Evolutionary conservation across 2,113 vertebrate species (phyloP).

Genomic region (Sminthopsis crassicaudata): DNA sequence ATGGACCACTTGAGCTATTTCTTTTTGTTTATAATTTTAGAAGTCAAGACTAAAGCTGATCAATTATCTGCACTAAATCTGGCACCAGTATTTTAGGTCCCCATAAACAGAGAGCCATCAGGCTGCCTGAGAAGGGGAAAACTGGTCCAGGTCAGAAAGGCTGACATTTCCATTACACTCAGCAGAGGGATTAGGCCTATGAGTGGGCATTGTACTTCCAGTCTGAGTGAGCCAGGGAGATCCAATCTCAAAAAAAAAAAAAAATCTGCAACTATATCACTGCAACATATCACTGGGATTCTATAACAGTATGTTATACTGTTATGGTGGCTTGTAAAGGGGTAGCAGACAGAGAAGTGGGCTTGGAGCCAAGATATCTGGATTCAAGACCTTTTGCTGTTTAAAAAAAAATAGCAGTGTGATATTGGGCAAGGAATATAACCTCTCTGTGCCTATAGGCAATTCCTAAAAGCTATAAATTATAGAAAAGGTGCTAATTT

Average conservation of each 20-base stretch:
- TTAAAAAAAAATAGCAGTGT: background rate
- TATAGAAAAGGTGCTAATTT: background rate
- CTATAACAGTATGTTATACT: background rate
- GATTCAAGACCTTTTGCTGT: background rate
- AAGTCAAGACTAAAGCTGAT: background rate
- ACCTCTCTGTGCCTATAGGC: background rate
- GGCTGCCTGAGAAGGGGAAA: background rate
- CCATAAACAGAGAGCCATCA: background rate
- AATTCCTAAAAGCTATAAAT: background rate
- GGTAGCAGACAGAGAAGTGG: background rate
- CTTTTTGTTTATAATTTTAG: background rate
- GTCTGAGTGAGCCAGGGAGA: background rate
- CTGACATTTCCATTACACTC: background rate
- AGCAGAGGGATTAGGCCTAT: background rate
- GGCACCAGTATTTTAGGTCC: background rate
- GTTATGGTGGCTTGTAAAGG: background rate
- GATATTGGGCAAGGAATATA: background rate
- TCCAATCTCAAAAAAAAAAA: background rate
- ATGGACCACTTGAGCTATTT: background rate
- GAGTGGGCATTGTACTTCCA: background rate
- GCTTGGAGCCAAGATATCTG: background rate
- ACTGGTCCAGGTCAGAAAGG: background rate
- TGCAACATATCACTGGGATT: background rate
- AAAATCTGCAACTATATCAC: background rate
- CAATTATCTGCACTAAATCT: background rate